Base-by-base conservation (phyloP, 2,888 invertebrate genomes). In the Acrobasis repandana region DNA sequence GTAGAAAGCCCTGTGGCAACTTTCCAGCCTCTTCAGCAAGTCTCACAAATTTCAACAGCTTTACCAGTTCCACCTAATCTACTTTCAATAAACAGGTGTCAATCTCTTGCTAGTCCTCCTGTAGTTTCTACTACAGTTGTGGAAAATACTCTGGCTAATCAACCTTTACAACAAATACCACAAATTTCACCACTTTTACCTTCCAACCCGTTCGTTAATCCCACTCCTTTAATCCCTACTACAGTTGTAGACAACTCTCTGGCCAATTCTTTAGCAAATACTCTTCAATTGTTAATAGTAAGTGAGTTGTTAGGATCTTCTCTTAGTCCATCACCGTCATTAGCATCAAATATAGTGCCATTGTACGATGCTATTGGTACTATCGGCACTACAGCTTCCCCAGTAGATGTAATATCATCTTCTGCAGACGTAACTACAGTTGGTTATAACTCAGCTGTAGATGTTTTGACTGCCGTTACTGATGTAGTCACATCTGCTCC, bases 231-330 rank as follows among this genome's bases (percentile, higher is more conserved):
- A 0, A 70, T 77, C 2, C 65, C 75, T 0, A 80, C 81, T 0
- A 84, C 86, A 0, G 65, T 86, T 0, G 63, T 86, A 2, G 87
- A 89, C 56, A 85, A 84, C 54, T 79, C 82, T 0, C 66, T 89
- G 2, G 79, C 84, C 1, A 86, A 80, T 56, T 68, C 85, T 0
- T 66, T 89, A 28, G 88, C 85, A 0, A 87, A 87, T 36, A 80
- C 86, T 0, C 63, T 89, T 1, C 88, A 88, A 61, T 64, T 88
- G 0, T 66, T 88, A 0, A 81, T 89, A 0, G 80, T 84, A 0
- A 85, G 83, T n/a, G 82, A 86, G 9, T 65, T 86, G 0, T 71
- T 87, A 1, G 80, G 82, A 58, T 72, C 71, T 20, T 72, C 76
- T 0, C 64, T 67, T 49, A 67, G 61, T 8, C 49, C 62, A 65